Base-by-base conservation (phyloP, 37 sponge, comb jelly and placozoan species). In the Axinella damicornis region DNA sequence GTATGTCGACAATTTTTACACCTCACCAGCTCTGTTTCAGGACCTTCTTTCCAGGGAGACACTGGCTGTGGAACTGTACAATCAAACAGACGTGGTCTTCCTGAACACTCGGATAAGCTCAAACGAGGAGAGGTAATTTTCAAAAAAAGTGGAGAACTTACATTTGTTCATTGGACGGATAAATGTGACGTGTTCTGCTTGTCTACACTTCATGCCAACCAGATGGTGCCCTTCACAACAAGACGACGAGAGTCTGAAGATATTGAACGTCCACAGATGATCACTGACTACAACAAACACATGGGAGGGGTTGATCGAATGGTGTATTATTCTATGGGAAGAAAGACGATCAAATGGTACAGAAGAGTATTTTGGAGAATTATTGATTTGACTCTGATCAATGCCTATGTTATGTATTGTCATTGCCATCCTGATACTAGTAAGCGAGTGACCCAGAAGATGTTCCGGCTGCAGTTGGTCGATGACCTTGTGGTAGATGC, bases 301-400 rank as follows among this genome's bases (percentile, higher is more conserved):
- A 77, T 77, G 78, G 63, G 78, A 33, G 78, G 46, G 9, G 46
- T 46, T 46, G 46, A 46, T 9, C 46, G 9, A 4, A 56, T 57
- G 68, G 69, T 35, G 15, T 53, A 53, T 20, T 81, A 81, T 46
- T 19, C 57, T 5, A 46, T 54, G 14, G 55, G 56, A 69, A 52
- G 70, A 4, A 53, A 37, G 32, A 53, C 81, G 2, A 53, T 59
- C 30, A 81, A 81, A 31, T 81, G 81, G 71, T 81, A 69, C 36
- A 68, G 30, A 33, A 56, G 71, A 18, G 57, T 81, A 54, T 69
- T 81, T 55, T 81, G 69, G 81, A 28, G 56, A 19, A 21, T 81
- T 5, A 16, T 81, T 17, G 81, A 81, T 25, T 28, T 30, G 24
- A 53, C 56, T 54, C 22, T 54, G 36, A 35, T 81, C 17, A 81